A percentile compares a stretch with the other conserved stretches of the same genome.
These are phyloP conservation scores for Rhinichthys klamathensis DNA, from an alignment of 2,113 vertebrate species.

Conservation along the genomic window DNA sequence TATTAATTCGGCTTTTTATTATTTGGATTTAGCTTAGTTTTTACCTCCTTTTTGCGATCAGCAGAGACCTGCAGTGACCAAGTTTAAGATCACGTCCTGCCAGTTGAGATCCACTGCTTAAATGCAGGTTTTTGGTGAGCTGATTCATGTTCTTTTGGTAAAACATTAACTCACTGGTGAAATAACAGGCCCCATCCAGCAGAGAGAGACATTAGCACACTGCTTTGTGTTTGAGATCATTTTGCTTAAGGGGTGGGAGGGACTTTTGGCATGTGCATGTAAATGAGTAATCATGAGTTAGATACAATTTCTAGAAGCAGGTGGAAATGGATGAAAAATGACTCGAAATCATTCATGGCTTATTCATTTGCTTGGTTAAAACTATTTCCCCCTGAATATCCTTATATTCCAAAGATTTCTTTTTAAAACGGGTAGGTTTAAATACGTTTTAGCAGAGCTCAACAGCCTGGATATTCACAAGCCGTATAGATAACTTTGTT, in stretches of 20 bases:
- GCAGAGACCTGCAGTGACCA: background rate
- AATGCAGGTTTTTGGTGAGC: background rate
- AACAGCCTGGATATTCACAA: background rate
- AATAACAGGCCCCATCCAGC: constrained; percentile 48
- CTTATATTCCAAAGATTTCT: no score
- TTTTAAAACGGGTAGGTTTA: no score
- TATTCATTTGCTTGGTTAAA: background rate
- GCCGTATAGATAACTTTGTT: background rate
- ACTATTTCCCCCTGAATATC: no score
- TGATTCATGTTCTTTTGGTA: background rate
- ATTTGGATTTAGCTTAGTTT: background rate
- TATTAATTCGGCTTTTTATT: background rate
- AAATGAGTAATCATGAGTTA: background rate
- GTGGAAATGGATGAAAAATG: background rate
- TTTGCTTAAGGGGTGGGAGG: background rate
- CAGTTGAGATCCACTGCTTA: no score
- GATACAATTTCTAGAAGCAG: background rate
- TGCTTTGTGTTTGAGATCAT: no score
- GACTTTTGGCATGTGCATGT: background rate
- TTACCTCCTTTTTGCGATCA: no score
- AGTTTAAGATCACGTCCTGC: no score
- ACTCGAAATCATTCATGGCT: background rate
- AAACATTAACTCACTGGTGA: background rate
- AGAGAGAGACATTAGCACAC: constrained; percentile 51
- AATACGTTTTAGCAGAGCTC: background rate